Percentiles rank a stretch among this genome's conserved stretches.
phyloP scores from a whole-genome alignment of 2,113 vertebrate genomes.

The Chloropsis cyanopogon region DNA sequence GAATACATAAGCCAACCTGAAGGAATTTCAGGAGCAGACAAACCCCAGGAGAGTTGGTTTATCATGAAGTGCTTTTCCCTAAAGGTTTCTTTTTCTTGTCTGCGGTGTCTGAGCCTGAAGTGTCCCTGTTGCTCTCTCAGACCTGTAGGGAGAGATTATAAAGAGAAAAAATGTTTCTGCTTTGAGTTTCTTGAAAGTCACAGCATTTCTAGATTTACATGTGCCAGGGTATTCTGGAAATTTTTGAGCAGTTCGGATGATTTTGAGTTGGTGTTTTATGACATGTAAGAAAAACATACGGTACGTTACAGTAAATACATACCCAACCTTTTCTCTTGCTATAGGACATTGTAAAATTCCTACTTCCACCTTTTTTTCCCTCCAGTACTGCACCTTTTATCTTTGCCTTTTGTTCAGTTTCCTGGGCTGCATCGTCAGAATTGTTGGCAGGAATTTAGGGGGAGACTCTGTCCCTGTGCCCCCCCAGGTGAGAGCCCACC shows the following conservation, averaged over 20 bases:
- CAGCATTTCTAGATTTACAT: not conserved
- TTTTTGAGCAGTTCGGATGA: not conserved
- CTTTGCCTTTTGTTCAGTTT: not conserved
- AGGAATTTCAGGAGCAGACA: not conserved
- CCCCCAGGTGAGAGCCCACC: too few relatives aligned
- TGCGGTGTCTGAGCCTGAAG: not conserved
- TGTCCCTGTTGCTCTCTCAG: not conserved
- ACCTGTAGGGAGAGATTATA: not conserved
- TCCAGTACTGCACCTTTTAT: not conserved
- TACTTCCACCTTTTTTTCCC: not conserved
- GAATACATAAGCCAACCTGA: not conserved
- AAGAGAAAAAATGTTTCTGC: not conserved
- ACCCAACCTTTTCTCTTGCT: not conserved
- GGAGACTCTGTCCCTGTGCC: too few relatives aligned
- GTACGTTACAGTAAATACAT: not conserved
- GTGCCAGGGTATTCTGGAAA: not conserved
- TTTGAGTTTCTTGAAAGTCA: not conserved
- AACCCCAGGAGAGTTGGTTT: not conserved
- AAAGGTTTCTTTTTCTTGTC: not conserved
- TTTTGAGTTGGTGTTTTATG: not conserved
- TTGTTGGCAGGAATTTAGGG: not conserved
- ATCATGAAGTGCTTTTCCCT: not conserved
- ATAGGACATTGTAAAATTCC: not conserved
- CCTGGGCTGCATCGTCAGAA: not conserved
- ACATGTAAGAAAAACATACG: not conserved